Evolutionary conservation across 2,888 invertebrate genomes (phyloP).

Genomic region (Tachina fera): DNA sequence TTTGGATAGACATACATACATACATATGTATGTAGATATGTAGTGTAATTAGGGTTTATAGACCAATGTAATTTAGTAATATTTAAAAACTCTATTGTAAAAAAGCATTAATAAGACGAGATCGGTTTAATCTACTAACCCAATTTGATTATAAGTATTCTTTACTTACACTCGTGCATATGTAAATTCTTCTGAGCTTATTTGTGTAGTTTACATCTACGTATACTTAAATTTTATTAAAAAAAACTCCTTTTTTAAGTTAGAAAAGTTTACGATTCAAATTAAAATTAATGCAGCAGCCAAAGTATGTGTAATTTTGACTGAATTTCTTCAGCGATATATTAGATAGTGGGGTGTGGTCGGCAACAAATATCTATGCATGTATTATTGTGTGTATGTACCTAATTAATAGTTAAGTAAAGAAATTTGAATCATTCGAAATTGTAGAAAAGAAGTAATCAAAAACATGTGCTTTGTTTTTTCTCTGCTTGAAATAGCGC

Average conservation of each 20-base stretch:
- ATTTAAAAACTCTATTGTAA: too few species aligned
- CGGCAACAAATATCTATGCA: conserved; percentile 47
- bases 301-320: conserved; percentile 36
- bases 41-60: too few species aligned
- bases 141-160: not conserved
- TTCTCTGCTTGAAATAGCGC: conserved; percentile 8
- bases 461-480: conserved; percentile 60
- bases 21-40: too few species aligned
- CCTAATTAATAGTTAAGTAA: conserved; percentile 13
- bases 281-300: conserved; percentile 22
- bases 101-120: too few species aligned
- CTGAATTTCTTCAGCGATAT: not conserved
- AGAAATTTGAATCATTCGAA: conserved; percentile 21
- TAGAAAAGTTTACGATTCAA: not conserved
- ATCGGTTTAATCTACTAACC: too few species aligned
- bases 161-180: not conserved
- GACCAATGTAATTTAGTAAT: too few species aligned
- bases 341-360: conserved; percentile 64
- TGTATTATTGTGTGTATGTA: not conserved
- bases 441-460: conserved; percentile 17
- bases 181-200: not conserved
- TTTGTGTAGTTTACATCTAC: not conserved
- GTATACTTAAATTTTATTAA: not conserved
- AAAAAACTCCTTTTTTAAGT: not conserved
- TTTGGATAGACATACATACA: too few species aligned